These are phyloP conservation scores for Catocala nupta DNA, from an alignment of 2,888 invertebrate genomes.

Conservation along the genomic window DNA sequence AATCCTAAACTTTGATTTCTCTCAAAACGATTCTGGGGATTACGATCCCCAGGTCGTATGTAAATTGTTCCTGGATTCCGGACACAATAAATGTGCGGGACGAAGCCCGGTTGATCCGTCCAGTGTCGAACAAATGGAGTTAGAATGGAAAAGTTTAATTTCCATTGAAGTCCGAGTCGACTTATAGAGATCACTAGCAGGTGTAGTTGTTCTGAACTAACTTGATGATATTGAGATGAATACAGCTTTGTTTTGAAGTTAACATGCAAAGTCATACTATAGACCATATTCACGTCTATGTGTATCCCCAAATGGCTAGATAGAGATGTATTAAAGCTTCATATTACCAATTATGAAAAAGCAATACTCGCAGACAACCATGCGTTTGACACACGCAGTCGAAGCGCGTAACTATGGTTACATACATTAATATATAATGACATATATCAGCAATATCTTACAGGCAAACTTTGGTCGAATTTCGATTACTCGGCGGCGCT, in stretches of 20 bases:
- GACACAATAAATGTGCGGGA: conserved; percentile 58
- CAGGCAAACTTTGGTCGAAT: too few relatives aligned
- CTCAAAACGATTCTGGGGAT: conserved; percentile 59
- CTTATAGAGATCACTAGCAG: conserved; percentile 22
- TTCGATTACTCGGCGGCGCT: too few relatives aligned
- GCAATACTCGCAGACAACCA: too few relatives aligned
- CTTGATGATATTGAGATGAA: conserved; percentile 1
- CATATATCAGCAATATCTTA: too few relatives aligned
- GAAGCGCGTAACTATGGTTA: too few relatives aligned
- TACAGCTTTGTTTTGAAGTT: not conserved
- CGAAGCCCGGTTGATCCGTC: conserved; percentile 56
- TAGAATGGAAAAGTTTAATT: conserved; percentile 56
- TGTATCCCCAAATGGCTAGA: too few relatives aligned
- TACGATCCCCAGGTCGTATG: conserved; percentile 63
- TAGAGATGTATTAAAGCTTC: too few relatives aligned
- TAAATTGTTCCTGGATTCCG: conserved; percentile 61
- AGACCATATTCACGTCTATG: too few relatives aligned
- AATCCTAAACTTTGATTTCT: conserved; percentile 61
- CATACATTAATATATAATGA: too few relatives aligned
- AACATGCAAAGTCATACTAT: too few relatives aligned
- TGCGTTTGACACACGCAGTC: too few relatives aligned
- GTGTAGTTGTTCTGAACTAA: conserved; percentile 7
- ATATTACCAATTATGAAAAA: too few relatives aligned
- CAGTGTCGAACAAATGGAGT: conserved; percentile 56
- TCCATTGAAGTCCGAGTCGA: conserved; percentile 35